phyloP scores from a whole-genome alignment of 1,140 invertebrate species.

The Ips typographus region DNA sequence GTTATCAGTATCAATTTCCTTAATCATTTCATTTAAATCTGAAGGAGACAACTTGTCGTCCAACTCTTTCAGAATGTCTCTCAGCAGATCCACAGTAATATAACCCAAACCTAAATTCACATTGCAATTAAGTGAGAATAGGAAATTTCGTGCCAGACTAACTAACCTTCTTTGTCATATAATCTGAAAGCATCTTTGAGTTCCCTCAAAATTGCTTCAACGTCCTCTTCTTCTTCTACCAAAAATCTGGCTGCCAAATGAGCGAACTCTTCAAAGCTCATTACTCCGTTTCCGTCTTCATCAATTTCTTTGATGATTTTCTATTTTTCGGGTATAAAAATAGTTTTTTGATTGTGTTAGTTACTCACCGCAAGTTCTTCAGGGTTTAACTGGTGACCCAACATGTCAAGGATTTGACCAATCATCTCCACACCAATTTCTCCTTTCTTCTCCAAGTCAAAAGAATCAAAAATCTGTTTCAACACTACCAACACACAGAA shows the following conservation, averaged over 20 bases:
- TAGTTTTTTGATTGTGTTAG: not conserved
- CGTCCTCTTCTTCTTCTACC: slow-evolving; percentile 70
- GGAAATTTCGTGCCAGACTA: slow-evolving; percentile 20
- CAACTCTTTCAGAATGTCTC: slow-evolving; percentile 73
- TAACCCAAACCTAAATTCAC: slow-evolving; percentile 65
- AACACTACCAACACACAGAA: slow-evolving; percentile 59
- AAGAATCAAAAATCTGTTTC: slow-evolving; percentile 77
- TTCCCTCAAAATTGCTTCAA: slow-evolving; percentile 81
- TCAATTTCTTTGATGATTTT: slow-evolving; percentile 46
- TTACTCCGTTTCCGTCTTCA: slow-evolving; percentile 62
- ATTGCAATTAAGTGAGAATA: not conserved
- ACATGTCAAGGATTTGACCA: slow-evolving; percentile 75
- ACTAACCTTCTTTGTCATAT: slow-evolving; percentile 78
- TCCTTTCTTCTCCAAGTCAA: slow-evolving; percentile 76
- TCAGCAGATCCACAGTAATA: slow-evolving; percentile 71
- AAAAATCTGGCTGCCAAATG: slow-evolving; percentile 81
- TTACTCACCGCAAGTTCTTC: slow-evolving; percentile 61
- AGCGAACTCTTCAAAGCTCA: slow-evolving; percentile 91
- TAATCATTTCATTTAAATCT: slow-evolving; percentile 74
- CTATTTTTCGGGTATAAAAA: slow-evolving; percentile 5
- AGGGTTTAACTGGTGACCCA: slow-evolving; percentile 68
- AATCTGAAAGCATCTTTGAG: slow-evolving; percentile 87
- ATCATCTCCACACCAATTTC: slow-evolving; percentile 74
- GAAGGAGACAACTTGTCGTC: slow-evolving; percentile 69
- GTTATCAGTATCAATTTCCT: slow-evolving; percentile 72